These are phyloP conservation scores for Lasioglossum marginatum DNA, from an alignment of 2,888 invertebrate species.

Conservation along the genomic window DNA sequence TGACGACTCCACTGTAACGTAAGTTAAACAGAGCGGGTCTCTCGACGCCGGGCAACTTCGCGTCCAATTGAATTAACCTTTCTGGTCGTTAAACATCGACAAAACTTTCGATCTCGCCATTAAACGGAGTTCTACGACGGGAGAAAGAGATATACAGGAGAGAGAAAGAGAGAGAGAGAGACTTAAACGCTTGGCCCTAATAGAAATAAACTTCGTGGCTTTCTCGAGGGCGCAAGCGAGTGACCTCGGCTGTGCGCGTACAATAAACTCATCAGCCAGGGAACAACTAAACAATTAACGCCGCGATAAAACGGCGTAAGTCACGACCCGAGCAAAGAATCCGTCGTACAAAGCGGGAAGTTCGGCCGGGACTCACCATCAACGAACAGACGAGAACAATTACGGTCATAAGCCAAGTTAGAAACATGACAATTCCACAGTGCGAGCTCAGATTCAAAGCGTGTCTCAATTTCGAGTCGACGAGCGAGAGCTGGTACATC, in stretches of 20 bases:
- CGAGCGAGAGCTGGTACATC: constrained; percentile 76
- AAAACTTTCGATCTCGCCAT: constrained; percentile 37
- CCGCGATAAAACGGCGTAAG: not conserved
- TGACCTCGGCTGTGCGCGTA: constrained; percentile 2
- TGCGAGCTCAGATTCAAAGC: constrained; percentile 73
- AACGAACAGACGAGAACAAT: constrained; percentile 69
- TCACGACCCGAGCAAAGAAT: not conserved
- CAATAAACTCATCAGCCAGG: constrained; percentile 10
- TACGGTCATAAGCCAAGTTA: constrained; percentile 67
- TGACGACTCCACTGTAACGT: not conserved
- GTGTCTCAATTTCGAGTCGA: constrained; percentile 76
- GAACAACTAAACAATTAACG: constrained; percentile 26
- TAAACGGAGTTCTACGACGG: constrained; percentile 11
- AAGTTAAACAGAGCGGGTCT: constrained; percentile 10
- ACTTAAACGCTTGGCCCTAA: not conserved
- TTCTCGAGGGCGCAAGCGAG: not conserved
- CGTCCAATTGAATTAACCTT: constrained; percentile 43
- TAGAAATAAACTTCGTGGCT: constrained; percentile 6
- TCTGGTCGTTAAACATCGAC: constrained; percentile 12
- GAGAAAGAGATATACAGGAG: too few species aligned
- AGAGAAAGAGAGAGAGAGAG: not conserved
- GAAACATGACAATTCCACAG: constrained; percentile 72
- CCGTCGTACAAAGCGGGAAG: not conserved
- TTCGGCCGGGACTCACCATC: constrained; percentile 67
- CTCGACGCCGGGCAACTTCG: constrained; percentile 15